Evolutionary conservation across 30 jellyfish, hydroid and myxozoan species (phyloP), one percentile per base, ranked within the genome.

Genomic region (Clytia hemisphaerica): DNA sequence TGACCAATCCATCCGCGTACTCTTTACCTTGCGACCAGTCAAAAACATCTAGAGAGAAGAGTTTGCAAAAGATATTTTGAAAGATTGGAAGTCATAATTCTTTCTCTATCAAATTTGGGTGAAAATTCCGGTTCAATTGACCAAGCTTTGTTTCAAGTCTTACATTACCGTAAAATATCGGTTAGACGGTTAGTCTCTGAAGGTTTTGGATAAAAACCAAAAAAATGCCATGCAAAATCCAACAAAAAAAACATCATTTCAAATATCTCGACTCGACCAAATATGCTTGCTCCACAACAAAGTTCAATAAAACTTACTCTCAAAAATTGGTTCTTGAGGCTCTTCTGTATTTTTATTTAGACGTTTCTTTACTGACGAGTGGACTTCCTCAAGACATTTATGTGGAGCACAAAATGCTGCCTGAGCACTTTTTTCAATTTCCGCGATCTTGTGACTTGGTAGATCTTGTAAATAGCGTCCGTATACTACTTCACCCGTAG

Each of bases 341-440:
- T 67, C 73, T 9, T 45, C 42, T 46, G 42, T 22, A 32, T 10
- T 45, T n/a, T 71, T 62, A 61, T 54, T 66, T n/a, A 65, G 44
- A 18, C 61, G 25, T 31, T 68, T 75, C 6, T 78, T 35, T n/a
- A n/a, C n/a, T n/a, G n/a, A n/a, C n/a, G n/a, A n/a, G 74, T 78
- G 93, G 37, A 78, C 47, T 61, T 19, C 35, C 21, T 32, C n/a
- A 10, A 83, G 50, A 2, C 83, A 79, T 32, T 77, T 81, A 3
- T 63, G 79, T 40, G 95, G 95, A 14, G 92, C 76, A 16, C 68
- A 78, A 57, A 37, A 83, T 6, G 95, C 95, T 31, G 67, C 38
- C 14, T 67, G 37, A 33, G 16, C 81, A 5, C 53, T 57, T 6
- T 71, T 24, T 40, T 58, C 51, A 24, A 83, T 58, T 26, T 59